A percentile compares a stretch with the other conserved stretches of the same genome.
phyloP scores from a whole-genome alignment of 2,888 invertebrate species.

The Emmelina monodactyla region DNA sequence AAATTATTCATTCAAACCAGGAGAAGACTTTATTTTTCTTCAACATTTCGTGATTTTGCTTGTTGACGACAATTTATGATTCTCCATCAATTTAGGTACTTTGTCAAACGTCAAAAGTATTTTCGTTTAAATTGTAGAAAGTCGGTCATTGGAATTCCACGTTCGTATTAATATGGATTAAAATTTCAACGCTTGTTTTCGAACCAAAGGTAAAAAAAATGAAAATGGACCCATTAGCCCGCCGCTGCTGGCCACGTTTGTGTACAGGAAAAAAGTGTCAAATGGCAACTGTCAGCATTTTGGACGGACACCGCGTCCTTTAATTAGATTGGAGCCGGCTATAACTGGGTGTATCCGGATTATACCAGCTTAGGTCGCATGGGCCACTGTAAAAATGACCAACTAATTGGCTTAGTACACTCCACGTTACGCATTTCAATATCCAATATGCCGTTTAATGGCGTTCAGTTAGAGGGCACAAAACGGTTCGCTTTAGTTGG shows the following conservation, averaged over 20 bases:
- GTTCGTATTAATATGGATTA: conserved; percentile 12
- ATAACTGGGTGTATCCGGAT: conserved; percentile 61
- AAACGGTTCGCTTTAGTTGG: too few species aligned
- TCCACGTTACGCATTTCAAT: conserved; percentile 48
- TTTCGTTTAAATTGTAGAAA: conserved; percentile 18
- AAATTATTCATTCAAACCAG: conserved; percentile 54
- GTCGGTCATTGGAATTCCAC: conserved; percentile 14
- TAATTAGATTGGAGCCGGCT: conserved; percentile 61
- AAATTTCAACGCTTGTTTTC: conserved; percentile 1
- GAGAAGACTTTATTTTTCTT: conserved; percentile 23
- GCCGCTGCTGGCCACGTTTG: conserved; percentile 35
- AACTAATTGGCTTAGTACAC: conserved; percentile 63
- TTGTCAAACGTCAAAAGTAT: too few species aligned
- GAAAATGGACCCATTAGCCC: conserved; percentile 45
- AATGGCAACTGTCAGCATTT: conserved; percentile 57
- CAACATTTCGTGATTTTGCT: neutral
- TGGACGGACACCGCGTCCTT: conserved; percentile 50
- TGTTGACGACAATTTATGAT: neutral
- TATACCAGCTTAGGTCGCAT: conserved; percentile 55
- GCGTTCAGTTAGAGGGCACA: conserved; percentile 37
- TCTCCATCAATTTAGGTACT: too few species aligned
- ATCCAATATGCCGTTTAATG: conserved; percentile 51
- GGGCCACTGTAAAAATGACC: conserved; percentile 58
- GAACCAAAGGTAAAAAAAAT: conserved; percentile 12
- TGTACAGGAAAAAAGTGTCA: conserved; percentile 37